Evolutionary conservation across 2,113 vertebrate species (phyloP).

Genomic region (Zingel zingel): DNA sequence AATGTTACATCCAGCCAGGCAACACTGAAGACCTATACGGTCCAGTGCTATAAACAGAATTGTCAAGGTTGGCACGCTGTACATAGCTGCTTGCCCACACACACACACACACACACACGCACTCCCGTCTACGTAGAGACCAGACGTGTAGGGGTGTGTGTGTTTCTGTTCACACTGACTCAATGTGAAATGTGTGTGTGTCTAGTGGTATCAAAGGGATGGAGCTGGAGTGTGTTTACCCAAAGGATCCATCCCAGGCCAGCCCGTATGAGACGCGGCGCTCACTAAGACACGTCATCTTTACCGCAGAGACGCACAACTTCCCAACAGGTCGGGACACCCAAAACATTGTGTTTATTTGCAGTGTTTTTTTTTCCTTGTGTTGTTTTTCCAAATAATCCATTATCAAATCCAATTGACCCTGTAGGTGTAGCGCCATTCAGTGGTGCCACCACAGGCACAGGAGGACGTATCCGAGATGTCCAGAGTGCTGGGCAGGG

Average conservation of each 20-base stretch:
- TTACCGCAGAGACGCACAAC: constrained; percentile 96
- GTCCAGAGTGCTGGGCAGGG: constrained; percentile 91
- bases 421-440: constrained; percentile 90
- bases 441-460: constrained; percentile 93
- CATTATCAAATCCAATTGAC: neutral
- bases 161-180: constrained; percentile 4
- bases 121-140: too few relatives aligned
- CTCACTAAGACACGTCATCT: constrained; percentile 89
- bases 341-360: neutral
- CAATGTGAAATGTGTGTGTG: constrained; percentile 17
- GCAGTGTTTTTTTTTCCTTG: neutral
- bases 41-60: too few relatives aligned
- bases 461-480: constrained; percentile 92
- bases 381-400: neutral
- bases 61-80: too few relatives aligned
- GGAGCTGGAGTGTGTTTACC: constrained; percentile 84
- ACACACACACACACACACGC: too few relatives aligned
- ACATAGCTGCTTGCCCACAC: too few relatives aligned
- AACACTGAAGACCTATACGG: too few relatives aligned
- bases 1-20: too few relatives aligned
- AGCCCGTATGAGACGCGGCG: constrained; percentile 81
- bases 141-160: neutral
- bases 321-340: constrained; percentile 90
- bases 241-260: constrained; percentile 83
- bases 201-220: constrained; percentile 89